Evolutionary conservation across 1,140 invertebrate genomes (phyloP).

Genomic region (Camponotus floridanus): DNA sequence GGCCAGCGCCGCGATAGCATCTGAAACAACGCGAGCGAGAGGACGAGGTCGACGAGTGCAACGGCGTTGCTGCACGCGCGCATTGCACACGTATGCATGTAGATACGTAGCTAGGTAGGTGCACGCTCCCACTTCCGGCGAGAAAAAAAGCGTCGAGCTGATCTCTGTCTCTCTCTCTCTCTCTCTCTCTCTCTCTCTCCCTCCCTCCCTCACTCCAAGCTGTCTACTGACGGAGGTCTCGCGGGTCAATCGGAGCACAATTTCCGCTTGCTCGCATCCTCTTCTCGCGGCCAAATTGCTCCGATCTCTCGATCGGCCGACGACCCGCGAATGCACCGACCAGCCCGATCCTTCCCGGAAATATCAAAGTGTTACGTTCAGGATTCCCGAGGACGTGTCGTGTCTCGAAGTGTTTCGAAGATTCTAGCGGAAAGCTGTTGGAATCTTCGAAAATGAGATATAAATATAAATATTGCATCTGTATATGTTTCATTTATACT

Average conservation of each 20-base stretch:
- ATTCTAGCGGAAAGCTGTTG: not conserved
- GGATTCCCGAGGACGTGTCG: not conserved
- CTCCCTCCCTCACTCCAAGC: not conserved
- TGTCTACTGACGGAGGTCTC: conserved; percentile 43
- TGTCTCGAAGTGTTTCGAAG: not conserved
- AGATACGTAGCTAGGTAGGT: conserved; percentile 52
- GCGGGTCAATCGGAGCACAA: conserved; percentile 61
- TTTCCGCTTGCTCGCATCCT: conserved; percentile 63
- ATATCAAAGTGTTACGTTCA: conserved; percentile 15
- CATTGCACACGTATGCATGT: conserved; percentile 28
- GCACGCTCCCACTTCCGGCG: conserved; percentile 57
- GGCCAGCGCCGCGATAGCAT: conserved; percentile 49
- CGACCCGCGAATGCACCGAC: conserved; percentile 28
- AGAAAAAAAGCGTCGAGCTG: conserved; percentile 34
- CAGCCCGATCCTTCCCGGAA: conserved; percentile 12
- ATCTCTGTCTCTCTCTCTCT: not conserved
- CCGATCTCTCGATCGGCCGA: conserved; percentile 44
- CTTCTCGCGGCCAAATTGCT: conserved; percentile 51
- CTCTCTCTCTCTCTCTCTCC: not conserved
- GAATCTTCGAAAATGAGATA: not conserved
- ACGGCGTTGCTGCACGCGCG: conserved; percentile 36
- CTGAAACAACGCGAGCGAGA: conserved; percentile 56
- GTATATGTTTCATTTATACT: not conserved
- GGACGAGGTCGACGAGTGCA: conserved; percentile 53
- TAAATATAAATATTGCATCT: not conserved